Conservation (phyloP, 92 coral and sea anemone genomes). For the Porites lobata region DNA sequence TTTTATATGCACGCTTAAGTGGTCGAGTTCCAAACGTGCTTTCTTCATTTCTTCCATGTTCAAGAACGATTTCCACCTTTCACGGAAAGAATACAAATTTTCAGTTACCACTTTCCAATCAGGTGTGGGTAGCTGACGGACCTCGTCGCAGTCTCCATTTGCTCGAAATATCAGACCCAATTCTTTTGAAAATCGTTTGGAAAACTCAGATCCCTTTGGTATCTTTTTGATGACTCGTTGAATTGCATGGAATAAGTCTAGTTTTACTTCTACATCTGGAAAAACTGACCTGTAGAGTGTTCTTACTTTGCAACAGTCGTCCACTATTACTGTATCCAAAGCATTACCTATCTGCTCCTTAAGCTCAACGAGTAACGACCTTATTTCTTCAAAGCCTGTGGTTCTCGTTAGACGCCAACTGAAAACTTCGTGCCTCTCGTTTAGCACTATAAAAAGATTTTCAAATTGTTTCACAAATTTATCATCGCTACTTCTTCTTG, state of each 20-base stretch:
- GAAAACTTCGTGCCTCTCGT: slow-evolving; percentile 66
- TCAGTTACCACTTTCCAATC: no score
- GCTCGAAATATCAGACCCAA: slow-evolving; percentile 49
- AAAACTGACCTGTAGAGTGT: background rate
- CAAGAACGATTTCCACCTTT: no score
- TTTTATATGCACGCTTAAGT: no score
- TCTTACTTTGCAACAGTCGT: slow-evolving; percentile 67
- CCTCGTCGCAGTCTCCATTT: slow-evolving; percentile 21
- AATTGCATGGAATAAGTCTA: background rate
- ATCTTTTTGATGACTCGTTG: slow-evolving; percentile 46
- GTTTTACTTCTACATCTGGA: background rate
- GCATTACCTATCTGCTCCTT: slow-evolving; percentile 35
- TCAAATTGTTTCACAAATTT: slow-evolving; percentile 70
- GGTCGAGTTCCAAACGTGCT: no score
- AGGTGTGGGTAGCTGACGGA: slow-evolving; percentile 42
- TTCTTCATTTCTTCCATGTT: no score
- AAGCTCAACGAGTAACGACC: slow-evolving; percentile 51
- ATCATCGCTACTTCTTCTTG: slow-evolving; percentile 51
- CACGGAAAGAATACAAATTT: no score
- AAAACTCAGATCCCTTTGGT: background rate
- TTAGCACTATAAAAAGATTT: slow-evolving; percentile 69
- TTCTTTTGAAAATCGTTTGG: slow-evolving; percentile 29
- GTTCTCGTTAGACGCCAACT: slow-evolving; percentile 61
- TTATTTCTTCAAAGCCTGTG: slow-evolving; percentile 66
- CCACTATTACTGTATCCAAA: slow-evolving; percentile 29